These are phyloP conservation scores for Eonycteris spelaea DNA, from an alignment of 2,113 vertebrate genomes.

Conservation along the genomic window DNA sequence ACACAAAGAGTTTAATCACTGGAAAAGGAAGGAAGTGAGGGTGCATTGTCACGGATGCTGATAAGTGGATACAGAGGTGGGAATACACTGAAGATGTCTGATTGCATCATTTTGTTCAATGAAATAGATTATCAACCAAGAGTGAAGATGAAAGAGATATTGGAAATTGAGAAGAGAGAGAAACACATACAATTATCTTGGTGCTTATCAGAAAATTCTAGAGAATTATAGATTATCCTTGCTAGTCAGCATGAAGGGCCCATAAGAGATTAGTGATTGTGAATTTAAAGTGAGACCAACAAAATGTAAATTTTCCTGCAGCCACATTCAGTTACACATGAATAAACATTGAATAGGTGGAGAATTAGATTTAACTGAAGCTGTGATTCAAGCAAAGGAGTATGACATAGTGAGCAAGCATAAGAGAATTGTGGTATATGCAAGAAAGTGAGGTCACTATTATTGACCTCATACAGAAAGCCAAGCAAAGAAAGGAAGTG, in stretches of 20 bases:
- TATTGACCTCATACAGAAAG: neutral
- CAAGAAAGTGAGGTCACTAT: neutral
- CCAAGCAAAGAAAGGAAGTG: neutral
- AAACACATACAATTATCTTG: neutral
- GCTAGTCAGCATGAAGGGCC: neutral
- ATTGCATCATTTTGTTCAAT: neutral
- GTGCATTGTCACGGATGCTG: neutral
- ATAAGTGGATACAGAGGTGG: neutral
- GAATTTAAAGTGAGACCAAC: neutral
- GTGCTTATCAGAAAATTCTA: neutral
- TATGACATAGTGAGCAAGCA: neutral
- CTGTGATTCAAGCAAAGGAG: neutral
- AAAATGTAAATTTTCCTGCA: neutral
- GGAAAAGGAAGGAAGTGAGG: neutral
- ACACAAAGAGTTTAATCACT: neutral
- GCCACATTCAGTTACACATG: neutral
- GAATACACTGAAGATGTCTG: neutral
- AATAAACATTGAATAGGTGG: neutral
- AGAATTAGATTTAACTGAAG: neutral
- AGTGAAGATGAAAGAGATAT: neutral
- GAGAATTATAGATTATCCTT: neutral
- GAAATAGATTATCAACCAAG: neutral
- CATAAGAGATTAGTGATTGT: neutral
- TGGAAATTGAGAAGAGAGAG: neutral
- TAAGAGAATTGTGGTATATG: accelerated